Base-by-base conservation (phyloP, 1,140 invertebrate genomes). In the Aleiodes sp. region DNA sequence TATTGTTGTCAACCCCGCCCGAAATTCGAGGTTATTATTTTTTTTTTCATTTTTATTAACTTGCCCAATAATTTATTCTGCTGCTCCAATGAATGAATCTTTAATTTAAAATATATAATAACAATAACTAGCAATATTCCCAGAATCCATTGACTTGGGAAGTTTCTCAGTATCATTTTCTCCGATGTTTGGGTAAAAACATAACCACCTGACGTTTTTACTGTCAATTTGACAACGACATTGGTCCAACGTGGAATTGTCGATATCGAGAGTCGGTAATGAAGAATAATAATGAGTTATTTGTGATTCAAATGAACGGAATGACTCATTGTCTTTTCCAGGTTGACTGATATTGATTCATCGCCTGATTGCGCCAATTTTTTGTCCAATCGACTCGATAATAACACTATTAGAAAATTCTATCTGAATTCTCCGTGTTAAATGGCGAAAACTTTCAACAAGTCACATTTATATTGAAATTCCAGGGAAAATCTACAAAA, bases 161-260 rank as follows among this genome's bases (percentile, higher is more conserved):
- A 75, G 76, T 70, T 84, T 71, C 83, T 81, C 31, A 80, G 59
- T 79, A 84, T 78, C 84, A 86, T 86, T 76, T 64, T 65, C 37
- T 63, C 57, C 66, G 43, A 65, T 69, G 33, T 70, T 65, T 59
- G 4, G 16, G n/a, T 39, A 62, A 21, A 61, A 70, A 73, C 70
- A 73, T 76, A 73, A 74, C 73, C 72, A 2, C 46, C 21, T 29
- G 31, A n/a, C 43, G 28, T n/a, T n/a, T n/a, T 33, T 28, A 31
- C 56, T 68, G 66, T 68, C 56, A 60, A 14, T 26, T 4, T 4
- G 4, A 35, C 31, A 35, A 8, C 26, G 29, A 29, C 28, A 14
- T 2, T 62, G 16, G 60, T 35, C 31, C 4, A 59, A 9, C 26
- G 24, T n/a, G n/a, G n/a, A 24, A 62, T 62, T 62, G n/a, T n/a